Evolutionary conservation across 2,888 invertebrate genomes (phyloP), one percentile per base, ranked within the genome.

Genomic region (Tinea pellionella): DNA sequence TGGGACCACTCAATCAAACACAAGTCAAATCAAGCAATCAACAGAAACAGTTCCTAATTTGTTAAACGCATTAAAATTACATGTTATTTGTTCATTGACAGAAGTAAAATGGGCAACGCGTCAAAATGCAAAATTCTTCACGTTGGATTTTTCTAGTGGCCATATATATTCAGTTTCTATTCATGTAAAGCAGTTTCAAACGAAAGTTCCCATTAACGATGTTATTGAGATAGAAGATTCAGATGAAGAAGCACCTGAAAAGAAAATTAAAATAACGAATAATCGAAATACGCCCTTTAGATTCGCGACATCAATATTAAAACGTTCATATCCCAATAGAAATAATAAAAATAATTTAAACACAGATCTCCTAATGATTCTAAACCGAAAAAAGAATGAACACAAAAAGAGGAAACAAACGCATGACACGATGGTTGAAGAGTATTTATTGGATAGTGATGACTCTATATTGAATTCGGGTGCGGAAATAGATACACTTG

Each of bases 71-170:
- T 24, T 24, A 6, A 24, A 6, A 6, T 6, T 24, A 6, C 6
- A 2, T 3, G 24, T 24, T 24, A 24, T 24, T 6, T 24, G 24
- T 6, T 24, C 24, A 24, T 6, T 24, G 24, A 24, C 24, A 6
- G 77, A 81, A 64, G 68, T 85, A 0, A 80, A 77, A 67, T 76
- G 77, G 61, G 77, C 78, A 1, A 72, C 70, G 60, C 66, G 72
- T 15, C 66, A 75, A 6, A 66, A 73, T 0, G 78, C 73, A 1
- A 63, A 67, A 51, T 85, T 85, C 65, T 85, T 70, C 62, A 82
- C 81, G 69, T 65, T 81, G 61, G 76, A 85, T 61, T 65, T 76
- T n/a, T 66, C 68, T 0, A 73, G 69, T 8, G 78, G 79, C 6
- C 30, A 66, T 12, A 69, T 86, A 13, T 61, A 69, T n/a, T 69